Evolutionary conservation across 2,113 vertebrate species (phyloP), one percentile per base, ranked within the genome.

Genomic region (Tyrannus savana): DNA sequence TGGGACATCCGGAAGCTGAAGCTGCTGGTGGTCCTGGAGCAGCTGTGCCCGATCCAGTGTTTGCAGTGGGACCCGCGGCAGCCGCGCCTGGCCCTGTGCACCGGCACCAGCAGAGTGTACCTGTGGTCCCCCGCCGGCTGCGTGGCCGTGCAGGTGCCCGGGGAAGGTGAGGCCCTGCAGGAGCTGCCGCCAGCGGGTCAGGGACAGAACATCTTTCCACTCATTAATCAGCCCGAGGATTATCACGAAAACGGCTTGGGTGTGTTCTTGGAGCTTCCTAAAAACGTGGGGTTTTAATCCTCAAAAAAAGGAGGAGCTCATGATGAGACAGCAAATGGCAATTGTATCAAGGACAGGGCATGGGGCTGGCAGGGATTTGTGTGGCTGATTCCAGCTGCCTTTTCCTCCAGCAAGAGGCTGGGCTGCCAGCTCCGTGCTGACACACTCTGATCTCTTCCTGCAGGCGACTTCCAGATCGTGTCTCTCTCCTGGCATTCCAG

Each of bases 91-190:
- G 99, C 99, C 1, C 50, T 99, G 22, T 99, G 99, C 63, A 99
- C 99, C 0, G 99, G 98, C 8, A 98, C 96, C 80, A 81, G 94
- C 97, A 98, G 97, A 78, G 97, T 99, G 16, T 99, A 98, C 91
- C 93, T 99, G 31, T 99, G 99, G 99, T 99, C 99, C 6, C 98
- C 98, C 0, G 98, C 98, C 0, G 99, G 99, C 75, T 99, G 99
- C 0, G 93, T 99, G 56, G 98, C 98, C 0, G 99, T 99, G 68
- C 98, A 98, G 95, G 98, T 99, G 8, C 99, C 99, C 0, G 56
- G 91, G 63, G 99, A 99, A 98, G 99, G 99, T 99, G 97, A 97
- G 73, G 73, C 63, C 68, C 31, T 19, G 12, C 35, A 47, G 3
- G 5, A n/a, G 4, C 74, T 64, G 30, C 67, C 60, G 30, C 7